A percentile compares a stretch with the other conserved stretches of the same genome.
Evolutionary conservation across 2,113 vertebrate genomes (phyloP).

Genomic region (Zosterops borbonicus): DNA sequence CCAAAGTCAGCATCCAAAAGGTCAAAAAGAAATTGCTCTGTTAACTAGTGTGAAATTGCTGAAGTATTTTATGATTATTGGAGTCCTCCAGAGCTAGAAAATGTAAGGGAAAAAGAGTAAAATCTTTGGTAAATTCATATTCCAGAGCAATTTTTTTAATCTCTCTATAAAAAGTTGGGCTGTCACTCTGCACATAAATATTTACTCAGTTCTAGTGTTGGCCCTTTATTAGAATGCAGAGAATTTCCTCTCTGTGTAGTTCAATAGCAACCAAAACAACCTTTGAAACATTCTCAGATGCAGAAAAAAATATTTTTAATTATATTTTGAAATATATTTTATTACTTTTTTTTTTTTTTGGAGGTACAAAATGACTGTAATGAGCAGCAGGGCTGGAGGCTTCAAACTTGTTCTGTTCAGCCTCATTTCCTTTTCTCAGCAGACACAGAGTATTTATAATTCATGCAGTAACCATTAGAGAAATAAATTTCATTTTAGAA

Average conservation of each 20-base stretch:
- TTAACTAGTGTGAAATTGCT: neutral
- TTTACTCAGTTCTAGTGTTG: neutral
- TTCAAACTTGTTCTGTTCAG: neutral
- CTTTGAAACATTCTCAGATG: neutral
- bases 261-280: neutral
- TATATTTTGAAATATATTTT: too few species aligned
- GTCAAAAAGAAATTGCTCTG: neutral
- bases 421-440: neutral
- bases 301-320: neutral
- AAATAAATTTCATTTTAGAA: neutral
- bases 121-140: neutral
- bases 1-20: neutral
- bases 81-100: neutral
- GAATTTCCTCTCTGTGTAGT: neutral
- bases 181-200: neutral
- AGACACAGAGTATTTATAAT: neutral
- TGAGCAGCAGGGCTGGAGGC: neutral
- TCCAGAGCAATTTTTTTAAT: neutral
- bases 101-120: neutral
- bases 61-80: neutral
- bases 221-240: neutral
- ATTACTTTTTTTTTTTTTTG: too few species aligned
- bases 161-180: neutral
- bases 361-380: neutral
- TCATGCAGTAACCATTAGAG: neutral